These are phyloP conservation scores for Caranx melampygus DNA, from an alignment of 2,113 vertebrate genomes.

Conservation along the genomic window DNA sequence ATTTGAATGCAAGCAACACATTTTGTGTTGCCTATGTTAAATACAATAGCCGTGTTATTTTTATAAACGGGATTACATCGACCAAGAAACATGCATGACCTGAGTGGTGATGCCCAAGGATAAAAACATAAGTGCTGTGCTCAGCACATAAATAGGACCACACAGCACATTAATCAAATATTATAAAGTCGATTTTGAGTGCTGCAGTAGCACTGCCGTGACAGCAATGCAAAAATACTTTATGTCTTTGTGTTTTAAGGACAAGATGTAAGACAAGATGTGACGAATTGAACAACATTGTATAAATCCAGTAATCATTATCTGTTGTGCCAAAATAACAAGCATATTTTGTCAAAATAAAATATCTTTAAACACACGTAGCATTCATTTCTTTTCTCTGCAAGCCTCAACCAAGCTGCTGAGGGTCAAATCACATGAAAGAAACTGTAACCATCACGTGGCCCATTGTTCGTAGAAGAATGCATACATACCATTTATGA, in stretches of 20 bases:
- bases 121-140: neutral
- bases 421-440: constrained; percentile 10
- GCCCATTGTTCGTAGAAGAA: neutral
- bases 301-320: neutral
- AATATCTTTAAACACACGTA: constrained; percentile 2
- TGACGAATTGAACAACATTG: neutral
- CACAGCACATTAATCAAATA: neutral
- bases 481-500: neutral
- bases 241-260: neutral
- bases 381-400: constrained; percentile 6
- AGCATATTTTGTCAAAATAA: constrained; percentile 1
- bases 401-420: constrained; percentile 20
- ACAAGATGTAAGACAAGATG: neutral
- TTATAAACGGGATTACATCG: neutral
- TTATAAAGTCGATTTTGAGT: neutral
- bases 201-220: neutral
- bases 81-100: neutral
- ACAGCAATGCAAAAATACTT: neutral
- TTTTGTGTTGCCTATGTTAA: neutral
- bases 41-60: neutral
- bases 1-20: too few species aligned
- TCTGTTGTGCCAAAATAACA: neutral
- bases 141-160: neutral
- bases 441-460: neutral
- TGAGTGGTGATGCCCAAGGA: neutral